Evolutionary conservation across 1,140 invertebrate genomes (phyloP).

Genomic region (Drosophila kepulauana): DNA sequence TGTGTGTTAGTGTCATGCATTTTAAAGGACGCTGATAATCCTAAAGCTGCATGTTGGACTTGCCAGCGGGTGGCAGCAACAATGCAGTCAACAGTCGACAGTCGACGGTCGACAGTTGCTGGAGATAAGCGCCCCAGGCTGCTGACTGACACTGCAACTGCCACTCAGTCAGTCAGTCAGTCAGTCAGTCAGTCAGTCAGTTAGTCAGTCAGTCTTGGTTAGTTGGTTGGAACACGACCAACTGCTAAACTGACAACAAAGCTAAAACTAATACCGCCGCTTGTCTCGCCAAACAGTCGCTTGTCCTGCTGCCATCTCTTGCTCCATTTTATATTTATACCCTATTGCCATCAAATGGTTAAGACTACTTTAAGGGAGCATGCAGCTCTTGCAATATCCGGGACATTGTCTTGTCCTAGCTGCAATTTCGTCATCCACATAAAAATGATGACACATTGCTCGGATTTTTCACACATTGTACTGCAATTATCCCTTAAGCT

Average conservation of each 20-base stretch:
- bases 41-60: conserved; percentile 46
- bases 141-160: conserved; percentile 18
- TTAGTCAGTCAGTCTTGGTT: background rate
- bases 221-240: conserved; percentile 1
- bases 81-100: conserved; percentile 29
- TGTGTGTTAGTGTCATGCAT: conserved; percentile 42
- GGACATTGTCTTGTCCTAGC: background rate
- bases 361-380: conserved; percentile 5
- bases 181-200: conserved; percentile 2
- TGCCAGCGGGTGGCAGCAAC: conserved; percentile 22
- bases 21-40: conserved; percentile 65
- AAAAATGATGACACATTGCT: background rate
- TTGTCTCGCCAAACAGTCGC: conserved; percentile 28
- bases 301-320: background rate
- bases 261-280: conserved; percentile 41
- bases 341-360: conserved; percentile 11
- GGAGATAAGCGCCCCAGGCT: conserved; percentile 24
- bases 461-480: conserved; percentile 1
- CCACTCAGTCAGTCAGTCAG: conserved; percentile 11
- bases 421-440: background rate
- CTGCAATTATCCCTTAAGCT: conserved; percentile 3
- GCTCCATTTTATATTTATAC: background rate
- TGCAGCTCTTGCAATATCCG: background rate
- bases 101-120: conserved; percentile 11
- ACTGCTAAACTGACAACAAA: conserved; percentile 45